These are phyloP conservation scores for Cryptoprocta ferox DNA, from an alignment of 2,797 vertebrate species.

Conservation along the genomic window DNA sequence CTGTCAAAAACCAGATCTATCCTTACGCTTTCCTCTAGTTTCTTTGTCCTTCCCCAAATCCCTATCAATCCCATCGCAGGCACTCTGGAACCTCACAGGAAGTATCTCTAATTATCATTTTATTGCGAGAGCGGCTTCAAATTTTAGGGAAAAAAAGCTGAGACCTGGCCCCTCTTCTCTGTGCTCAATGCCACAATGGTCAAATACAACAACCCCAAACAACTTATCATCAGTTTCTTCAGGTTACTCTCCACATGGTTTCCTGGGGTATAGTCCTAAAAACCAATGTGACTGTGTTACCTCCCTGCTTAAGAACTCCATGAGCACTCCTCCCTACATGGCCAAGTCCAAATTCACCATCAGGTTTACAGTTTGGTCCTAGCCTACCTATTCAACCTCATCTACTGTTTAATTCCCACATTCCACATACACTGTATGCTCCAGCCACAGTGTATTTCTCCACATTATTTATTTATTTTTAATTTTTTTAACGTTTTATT, in stretches of 20 bases:
- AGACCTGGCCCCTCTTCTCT: background rate
- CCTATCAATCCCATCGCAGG: background rate
- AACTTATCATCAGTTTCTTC: slow-evolving; percentile 9
- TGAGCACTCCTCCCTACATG: background rate
- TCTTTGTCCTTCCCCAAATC: background rate
- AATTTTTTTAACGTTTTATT: no score
- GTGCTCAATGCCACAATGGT: background rate
- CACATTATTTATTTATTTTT: background rate
- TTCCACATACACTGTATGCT: background rate
- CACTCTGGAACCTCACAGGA: background rate
- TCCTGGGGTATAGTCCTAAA: background rate
- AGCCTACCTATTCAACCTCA: background rate
- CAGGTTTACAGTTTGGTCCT: background rate
- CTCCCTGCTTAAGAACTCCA: background rate
- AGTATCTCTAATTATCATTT: background rate
- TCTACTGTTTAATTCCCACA: background rate
- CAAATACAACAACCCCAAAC: background rate
- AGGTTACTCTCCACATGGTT: background rate
- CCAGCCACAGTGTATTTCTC: background rate
- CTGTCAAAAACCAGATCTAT: background rate
- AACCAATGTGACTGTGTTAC: background rate
- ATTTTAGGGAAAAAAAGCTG: background rate
- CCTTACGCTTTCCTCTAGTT: background rate
- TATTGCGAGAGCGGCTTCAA: background rate
- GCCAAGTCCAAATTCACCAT: background rate